Conservation (phyloP, 64 coral and sea anemone genomes). For the Montipora sp. region DNA sequence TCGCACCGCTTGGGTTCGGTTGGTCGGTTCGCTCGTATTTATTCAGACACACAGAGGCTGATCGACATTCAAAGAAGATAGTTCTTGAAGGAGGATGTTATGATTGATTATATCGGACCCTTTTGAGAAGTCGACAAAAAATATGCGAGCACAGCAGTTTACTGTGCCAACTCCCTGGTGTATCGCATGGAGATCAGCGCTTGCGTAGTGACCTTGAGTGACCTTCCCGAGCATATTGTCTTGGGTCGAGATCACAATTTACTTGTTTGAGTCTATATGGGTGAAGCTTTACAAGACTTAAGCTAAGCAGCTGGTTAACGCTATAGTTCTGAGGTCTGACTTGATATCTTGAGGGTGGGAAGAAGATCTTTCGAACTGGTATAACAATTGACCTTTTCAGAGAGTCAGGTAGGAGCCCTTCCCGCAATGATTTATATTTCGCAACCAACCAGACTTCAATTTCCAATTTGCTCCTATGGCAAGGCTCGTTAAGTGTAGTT, state of each 20-base stretch:
- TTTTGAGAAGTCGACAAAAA: background rate
- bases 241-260: too few relatives aligned
- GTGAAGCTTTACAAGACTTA: slow-evolving; percentile 44
- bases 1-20: too few relatives aligned
- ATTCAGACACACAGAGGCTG: too few relatives aligned
- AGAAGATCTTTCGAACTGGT: slow-evolving; percentile 31
- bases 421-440: background rate
- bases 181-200: background rate
- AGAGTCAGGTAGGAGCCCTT: slow-evolving; percentile 14
- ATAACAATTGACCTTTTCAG: background rate
- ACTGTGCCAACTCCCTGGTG: slow-evolving; percentile 12
- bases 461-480: too few relatives aligned
- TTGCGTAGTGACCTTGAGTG: slow-evolving; percentile 12
- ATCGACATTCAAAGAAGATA: too few relatives aligned
- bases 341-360: background rate
- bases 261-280: too few relatives aligned
- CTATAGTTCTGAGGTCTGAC: slow-evolving; percentile 12
- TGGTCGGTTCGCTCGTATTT: too few relatives aligned
- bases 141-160: background rate
- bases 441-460: too few relatives aligned
- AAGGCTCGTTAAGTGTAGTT: too few relatives aligned
- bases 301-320: background rate
- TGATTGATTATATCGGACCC: too few relatives aligned
- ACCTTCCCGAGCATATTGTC: too few relatives aligned
- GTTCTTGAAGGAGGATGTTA: too few relatives aligned